Conservation (phyloP, 2,113 vertebrate species). For the Chionomys nivalis region DNA sequence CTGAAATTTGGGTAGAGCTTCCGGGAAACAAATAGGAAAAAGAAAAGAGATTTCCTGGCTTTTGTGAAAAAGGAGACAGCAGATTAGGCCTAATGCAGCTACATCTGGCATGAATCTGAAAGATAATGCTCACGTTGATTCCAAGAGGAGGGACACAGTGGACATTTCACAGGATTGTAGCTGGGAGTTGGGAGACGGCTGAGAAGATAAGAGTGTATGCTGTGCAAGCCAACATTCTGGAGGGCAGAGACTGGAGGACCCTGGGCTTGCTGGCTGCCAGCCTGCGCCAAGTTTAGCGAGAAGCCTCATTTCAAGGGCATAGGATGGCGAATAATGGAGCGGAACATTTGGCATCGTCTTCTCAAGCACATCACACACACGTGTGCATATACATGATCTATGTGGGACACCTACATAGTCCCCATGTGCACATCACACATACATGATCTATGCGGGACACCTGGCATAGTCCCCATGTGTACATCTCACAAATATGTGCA, state of each 20-base stretch:
- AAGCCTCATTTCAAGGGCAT: background rate
- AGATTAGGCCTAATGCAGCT: background rate
- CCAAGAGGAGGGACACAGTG: background rate
- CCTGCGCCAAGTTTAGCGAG: background rate
- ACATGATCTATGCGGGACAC: background rate
- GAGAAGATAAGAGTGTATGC: background rate
- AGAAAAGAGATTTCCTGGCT: background rate
- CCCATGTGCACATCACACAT: background rate
- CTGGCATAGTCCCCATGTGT: background rate
- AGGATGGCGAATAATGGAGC: too few relatives aligned
- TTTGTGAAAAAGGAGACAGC: constrained; percentile 9
- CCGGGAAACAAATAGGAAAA: background rate
- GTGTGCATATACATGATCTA: background rate
- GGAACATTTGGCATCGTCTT: background rate
- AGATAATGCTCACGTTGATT: background rate
- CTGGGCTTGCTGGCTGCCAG: background rate
- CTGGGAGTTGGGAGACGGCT: background rate
- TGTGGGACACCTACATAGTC: background rate
- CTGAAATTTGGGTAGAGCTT: background rate
- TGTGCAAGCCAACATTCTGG: background rate
- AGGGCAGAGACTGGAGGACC: background rate
- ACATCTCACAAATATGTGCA: background rate
- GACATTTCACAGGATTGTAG: background rate
- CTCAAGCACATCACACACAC: background rate
- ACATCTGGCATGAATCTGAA: background rate